phyloP scores from a whole-genome alignment of 2,888 invertebrate species.

The Drosophila austrosaltans region DNA sequence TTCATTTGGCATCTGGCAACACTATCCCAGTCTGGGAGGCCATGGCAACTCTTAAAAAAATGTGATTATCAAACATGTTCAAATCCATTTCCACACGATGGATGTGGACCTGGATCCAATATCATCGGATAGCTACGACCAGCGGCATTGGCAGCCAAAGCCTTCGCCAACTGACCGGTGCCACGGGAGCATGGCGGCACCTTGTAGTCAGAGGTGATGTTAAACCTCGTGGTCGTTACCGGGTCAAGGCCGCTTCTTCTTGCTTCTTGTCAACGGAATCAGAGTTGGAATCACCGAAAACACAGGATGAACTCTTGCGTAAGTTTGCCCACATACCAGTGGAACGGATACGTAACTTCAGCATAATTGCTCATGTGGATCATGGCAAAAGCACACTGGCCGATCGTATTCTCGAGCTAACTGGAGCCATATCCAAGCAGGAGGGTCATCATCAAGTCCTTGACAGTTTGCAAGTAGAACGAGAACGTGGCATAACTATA shows the following conservation, averaged over 20 bases:
- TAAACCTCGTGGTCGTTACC: not conserved
- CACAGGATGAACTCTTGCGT: conserved; percentile 47
- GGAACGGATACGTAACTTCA: conserved; percentile 92
- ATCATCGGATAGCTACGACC: not conserved
- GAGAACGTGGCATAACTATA: conserved; percentile 98
- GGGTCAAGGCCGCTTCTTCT: conserved; percentile 1
- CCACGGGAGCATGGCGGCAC: not conserved
- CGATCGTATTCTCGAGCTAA: conserved; percentile 96
- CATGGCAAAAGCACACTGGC: conserved; percentile 99
- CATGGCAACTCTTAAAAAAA: conserved; percentile 9
- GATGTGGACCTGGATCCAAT: conserved; percentile 3
- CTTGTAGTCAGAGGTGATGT: not conserved
- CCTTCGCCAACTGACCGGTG: not conserved
- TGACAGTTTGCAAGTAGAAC: conserved; percentile 93
- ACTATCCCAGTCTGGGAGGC: not conserved
- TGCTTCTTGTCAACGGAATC: not conserved
- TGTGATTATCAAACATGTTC: conserved; percentile 12
- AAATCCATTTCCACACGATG: conserved; percentile 3
- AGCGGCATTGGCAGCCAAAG: not conserved
- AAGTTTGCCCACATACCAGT: conserved; percentile 74
- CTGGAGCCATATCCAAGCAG: conserved; percentile 90
- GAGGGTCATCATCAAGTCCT: conserved; percentile 89
- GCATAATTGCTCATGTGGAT: conserved; percentile 99
- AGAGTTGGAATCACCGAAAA: conserved; percentile 2
- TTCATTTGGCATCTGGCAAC: not conserved